Evolutionary conservation across 2,888 invertebrate species (phyloP), one percentile per base, ranked within the genome.

Genomic region (Spodoptera picta): DNA sequence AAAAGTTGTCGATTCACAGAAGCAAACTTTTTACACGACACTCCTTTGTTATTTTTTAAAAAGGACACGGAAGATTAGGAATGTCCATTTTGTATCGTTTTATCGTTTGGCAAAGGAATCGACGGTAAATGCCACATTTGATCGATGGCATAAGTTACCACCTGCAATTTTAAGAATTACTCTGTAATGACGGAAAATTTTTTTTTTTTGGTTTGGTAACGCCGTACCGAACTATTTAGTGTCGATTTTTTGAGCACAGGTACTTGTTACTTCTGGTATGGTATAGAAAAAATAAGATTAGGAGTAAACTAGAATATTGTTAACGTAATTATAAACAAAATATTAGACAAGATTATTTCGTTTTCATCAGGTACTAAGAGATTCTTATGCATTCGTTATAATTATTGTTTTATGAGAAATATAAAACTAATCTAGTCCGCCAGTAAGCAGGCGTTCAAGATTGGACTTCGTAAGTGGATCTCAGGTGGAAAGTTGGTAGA

Each of bases 81-180:
- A 88, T 93, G 93, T 92, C 90, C 92, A 87, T 92, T 91, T 88
- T 89, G 91, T 91, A 76, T 81, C 80, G 86, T 89, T 90, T 90
- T 90, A 87, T 86, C 77, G 82, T 80, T 36, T 69, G 75, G 78
- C 83, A 77, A 77, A 80, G 76, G 80, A 69, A 78, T 81, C 79
- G 86, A 86, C 82, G 86, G 86, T 91, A 88, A 92, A 92, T 90
- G 93, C 88, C 92, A 92, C 83, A 82, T 73, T 86, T 93, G 93
- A 93, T 93, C 80, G 92, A 94, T 93, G 87, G 82, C 74, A 60
- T 49, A 51, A 55, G 66, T 77, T 86, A 75, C 83, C 92, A 93
- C 92, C 92, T 93, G 92, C 90, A 83, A 66, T 77, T 74, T 77
- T 70, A 68, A 77, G 79, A 80, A 77, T 75, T 80, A 72, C 68